Evolutionary conservation across 2,113 vertebrate genomes (phyloP).

Genomic region (Cryptomyrus ogoouensis): DNA sequence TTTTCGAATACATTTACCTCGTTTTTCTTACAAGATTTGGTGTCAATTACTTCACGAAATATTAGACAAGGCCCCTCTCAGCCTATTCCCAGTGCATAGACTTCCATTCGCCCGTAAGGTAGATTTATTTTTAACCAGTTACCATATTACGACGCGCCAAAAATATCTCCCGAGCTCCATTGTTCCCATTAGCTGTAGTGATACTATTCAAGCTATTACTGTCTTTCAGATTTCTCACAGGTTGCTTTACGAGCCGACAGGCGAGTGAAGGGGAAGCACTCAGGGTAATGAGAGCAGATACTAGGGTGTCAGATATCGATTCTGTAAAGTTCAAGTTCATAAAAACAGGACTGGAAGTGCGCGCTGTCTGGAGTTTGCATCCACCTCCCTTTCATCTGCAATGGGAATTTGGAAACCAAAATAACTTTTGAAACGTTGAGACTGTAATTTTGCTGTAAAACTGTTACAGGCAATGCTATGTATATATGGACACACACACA

Average conservation of each 20-base stretch:
- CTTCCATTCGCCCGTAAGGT: background rate
- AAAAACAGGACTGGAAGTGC: background rate
- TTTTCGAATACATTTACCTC: background rate
- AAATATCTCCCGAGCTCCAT: background rate
- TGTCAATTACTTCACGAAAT: background rate
- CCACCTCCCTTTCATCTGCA: background rate
- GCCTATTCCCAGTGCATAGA: background rate
- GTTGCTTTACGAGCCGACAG: background rate
- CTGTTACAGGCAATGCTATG: background rate
- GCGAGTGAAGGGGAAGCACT: background rate
- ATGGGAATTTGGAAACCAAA: background rate
- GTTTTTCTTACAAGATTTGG: background rate
- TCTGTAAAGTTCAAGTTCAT: background rate
- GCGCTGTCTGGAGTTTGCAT: background rate
- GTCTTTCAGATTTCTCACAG: background rate
- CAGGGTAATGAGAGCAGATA: background rate
- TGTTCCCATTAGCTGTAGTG: background rate
- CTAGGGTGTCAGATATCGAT: background rate
- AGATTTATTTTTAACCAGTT: background rate
- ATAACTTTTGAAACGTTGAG: background rate
- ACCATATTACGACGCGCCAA: background rate
- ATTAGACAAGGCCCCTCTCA: background rate
- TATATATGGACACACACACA: background rate
- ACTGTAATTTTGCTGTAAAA: background rate
- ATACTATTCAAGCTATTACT: background rate